These are phyloP conservation scores for Pyrrhosoma nymphula DNA, from an alignment of 2,888 invertebrate genomes.

Conservation along the genomic window DNA sequence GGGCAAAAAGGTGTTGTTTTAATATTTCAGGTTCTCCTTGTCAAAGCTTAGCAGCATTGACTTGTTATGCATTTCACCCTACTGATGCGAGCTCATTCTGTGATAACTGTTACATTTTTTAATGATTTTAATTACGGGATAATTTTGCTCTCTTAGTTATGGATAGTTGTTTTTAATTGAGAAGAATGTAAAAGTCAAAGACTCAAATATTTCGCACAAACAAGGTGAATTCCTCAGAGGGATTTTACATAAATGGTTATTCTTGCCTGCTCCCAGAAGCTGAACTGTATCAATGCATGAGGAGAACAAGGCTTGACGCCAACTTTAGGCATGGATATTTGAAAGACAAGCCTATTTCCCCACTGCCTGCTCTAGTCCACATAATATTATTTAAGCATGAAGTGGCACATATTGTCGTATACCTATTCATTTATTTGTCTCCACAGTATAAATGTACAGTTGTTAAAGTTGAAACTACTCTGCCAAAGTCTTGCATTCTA, in stretches of 20 bases:
- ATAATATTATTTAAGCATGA: neutral
- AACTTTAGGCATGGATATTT: neutral
- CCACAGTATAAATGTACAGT: neutral
- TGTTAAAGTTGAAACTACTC: neutral
- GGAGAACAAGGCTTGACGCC: neutral
- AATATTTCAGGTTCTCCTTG: neutral
- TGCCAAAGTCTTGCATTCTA: neutral
- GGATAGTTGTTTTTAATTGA: neutral
- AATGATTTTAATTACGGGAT: neutral
- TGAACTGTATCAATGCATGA: neutral
- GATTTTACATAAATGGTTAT: neutral
- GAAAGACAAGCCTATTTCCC: neutral
- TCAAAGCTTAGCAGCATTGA: neutral
- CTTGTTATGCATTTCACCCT: neutral
- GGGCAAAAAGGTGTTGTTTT: neutral
- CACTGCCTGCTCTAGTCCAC: neutral
- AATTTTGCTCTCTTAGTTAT: neutral
- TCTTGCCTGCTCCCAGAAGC: neutral
- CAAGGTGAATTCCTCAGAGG: neutral
- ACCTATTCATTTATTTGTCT: neutral
- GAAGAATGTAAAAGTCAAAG: neutral
- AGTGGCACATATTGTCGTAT: neutral
- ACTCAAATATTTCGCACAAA: neutral
- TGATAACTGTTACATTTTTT: neutral
- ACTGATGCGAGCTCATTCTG: constrained; percentile 1